A percentile compares a stretch with the other conserved stretches of the same genome.
phyloP scores from a whole-genome alignment of 2,888 invertebrate species.

The Ametastegia equiseti region DNA sequence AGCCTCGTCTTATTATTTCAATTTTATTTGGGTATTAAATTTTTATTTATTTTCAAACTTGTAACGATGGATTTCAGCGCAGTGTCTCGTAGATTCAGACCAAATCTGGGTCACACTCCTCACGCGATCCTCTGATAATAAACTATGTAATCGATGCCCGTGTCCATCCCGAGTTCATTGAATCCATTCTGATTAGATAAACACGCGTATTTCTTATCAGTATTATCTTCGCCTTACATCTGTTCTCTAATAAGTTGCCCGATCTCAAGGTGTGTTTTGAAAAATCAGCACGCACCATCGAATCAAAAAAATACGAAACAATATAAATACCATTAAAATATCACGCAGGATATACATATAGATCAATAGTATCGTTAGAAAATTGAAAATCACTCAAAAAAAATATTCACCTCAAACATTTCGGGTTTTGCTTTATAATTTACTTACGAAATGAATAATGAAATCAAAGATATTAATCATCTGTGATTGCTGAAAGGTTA shows the following conservation, averaged over 20 bases:
- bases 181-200: slow-evolving; percentile 25
- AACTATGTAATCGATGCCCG: slow-evolving; percentile 36
- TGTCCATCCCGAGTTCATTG: slow-evolving; percentile 30
- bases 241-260: neutral
- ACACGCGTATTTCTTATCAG: neutral
- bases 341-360: neutral
- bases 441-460: neutral
- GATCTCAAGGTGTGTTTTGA: neutral
- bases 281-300: neutral
- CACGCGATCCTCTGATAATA: slow-evolving; percentile 39
- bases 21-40: neutral
- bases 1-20: too few relatives aligned
- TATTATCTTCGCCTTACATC: neutral
- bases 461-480: neutral
- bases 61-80: neutral
- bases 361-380: too few relatives aligned
- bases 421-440: too few relatives aligned
- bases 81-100: neutral
- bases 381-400: too few relatives aligned
- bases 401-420: too few relatives aligned
- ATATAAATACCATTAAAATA: neutral
- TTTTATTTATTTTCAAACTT: neutral
- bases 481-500: neutral
- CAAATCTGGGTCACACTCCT: slow-evolving; percentile 13
- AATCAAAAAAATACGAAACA: neutral